Percentiles rank a stretch among this genome's conserved stretches.
These are phyloP conservation scores for Perca fluviatilis DNA, from an alignment of 2,113 vertebrate genomes.

Conservation along the genomic window DNA sequence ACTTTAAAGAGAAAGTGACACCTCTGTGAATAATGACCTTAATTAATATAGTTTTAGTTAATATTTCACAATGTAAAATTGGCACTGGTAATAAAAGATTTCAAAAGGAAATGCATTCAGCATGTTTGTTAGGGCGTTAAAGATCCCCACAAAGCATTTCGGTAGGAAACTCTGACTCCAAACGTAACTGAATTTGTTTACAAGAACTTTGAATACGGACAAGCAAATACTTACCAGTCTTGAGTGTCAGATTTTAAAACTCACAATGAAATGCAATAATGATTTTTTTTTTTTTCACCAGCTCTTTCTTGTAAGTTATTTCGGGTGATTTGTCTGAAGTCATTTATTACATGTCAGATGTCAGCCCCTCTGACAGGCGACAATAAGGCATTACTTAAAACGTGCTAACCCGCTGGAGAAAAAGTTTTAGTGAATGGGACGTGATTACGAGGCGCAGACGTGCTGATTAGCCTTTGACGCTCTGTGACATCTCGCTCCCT, in stretches of 20 bases:
- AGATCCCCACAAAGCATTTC: too few relatives aligned
- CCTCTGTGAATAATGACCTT: slow-evolving; percentile 28
- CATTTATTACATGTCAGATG: slow-evolving; percentile 49
- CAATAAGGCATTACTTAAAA: slow-evolving; percentile 55
- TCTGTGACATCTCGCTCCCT: slow-evolving; percentile 44
- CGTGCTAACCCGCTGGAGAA: slow-evolving; percentile 31
- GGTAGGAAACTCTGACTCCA: too few relatives aligned
- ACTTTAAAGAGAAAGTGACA: slow-evolving; percentile 22
- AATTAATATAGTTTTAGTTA: too few relatives aligned
- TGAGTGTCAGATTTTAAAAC: not conserved
- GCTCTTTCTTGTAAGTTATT: slow-evolving; percentile 5
- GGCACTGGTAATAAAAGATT: not conserved
- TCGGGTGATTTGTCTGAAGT: slow-evolving; percentile 16
- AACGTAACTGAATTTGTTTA: too few relatives aligned
- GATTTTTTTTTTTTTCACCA: not conserved
- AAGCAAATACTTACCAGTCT: not conserved
- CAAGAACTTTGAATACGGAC: too few relatives aligned
- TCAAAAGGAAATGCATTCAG: not conserved
- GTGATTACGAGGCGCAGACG: slow-evolving; percentile 74
- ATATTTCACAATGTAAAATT: not conserved
- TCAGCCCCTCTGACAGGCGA: slow-evolving; percentile 47
- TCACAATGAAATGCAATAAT: slow-evolving; percentile 10
- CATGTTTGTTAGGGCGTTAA: too few relatives aligned
- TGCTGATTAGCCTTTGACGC: slow-evolving; percentile 76
- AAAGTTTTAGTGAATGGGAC: slow-evolving; percentile 71